Base-by-base conservation (phyloP, 2,888 invertebrate genomes). In the Dione vanillae region DNA sequence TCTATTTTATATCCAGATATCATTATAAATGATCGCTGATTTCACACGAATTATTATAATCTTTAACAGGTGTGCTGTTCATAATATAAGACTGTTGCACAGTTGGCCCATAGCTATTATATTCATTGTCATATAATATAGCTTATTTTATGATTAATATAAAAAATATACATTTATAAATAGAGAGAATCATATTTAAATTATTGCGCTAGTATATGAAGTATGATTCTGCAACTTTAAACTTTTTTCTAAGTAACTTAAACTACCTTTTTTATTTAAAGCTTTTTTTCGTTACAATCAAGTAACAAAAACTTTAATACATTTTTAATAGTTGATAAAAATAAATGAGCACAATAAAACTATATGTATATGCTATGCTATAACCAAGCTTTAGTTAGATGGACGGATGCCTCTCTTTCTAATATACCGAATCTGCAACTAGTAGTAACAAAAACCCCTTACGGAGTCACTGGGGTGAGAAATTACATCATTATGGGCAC, bases 1-100 rank as follows among this genome's bases (percentile, higher is more conserved):
- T 41, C 61, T 27, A 47, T 49, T 64, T 49, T 16, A n/a, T 19
- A 49, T 3, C 5, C 12, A 65, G 20, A 69, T 16, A 61, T 40
- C 43, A 11, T 59, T 51, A 51, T 59, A 35, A 19, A 35, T 37
- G n/a, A 49, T 62, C 61, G 45, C 8, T 73, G 69, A 71, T 66
- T 71, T 69, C 71, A 67, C 71, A 65, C 62, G 65, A 68, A 71
- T 72, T 76, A 76, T 74, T 75, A 69, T 76, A 76, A 76, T 76
- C 75, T 70, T 69, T 74, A 76, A 75, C 76, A 75, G 75, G 74
- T 75, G 75, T 62, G 10, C n/a, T n/a, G n/a, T n/a, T 20, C 7
- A 16, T 49, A 59, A n/a, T n/a, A n/a, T n/a, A 64, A 37, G 61
- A 3, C n/a, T n/a, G 43, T 14, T n/a, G 27, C 45, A 61, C 61